Evolutionary conservation across 1,140 invertebrate genomes (phyloP), one percentile per base, ranked within the genome.

Genomic region (Neodiprion virginianus): DNA sequence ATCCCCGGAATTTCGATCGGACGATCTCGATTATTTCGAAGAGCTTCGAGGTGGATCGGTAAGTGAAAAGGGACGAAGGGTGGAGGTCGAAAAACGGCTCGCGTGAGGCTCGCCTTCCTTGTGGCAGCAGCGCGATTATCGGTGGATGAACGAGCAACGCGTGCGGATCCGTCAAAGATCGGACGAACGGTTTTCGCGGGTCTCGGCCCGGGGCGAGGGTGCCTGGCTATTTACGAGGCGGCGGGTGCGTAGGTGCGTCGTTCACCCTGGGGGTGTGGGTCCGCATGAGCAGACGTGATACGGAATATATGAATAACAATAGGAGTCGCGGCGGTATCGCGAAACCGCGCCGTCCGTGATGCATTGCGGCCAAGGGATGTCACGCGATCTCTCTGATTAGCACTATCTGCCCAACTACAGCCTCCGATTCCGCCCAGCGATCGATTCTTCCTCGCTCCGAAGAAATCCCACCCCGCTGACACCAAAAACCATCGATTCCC

Each of bases 231-330:
- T 61, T 14, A 61, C 53, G 53, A 61, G 53, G 11, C 53, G 53
- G 53, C 53, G 53, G 53, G n/a, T 17, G 53, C 53, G 53, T 61
- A 17, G 53, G n/a, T 12, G 53, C 53, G n/a, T 17, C 53, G 53
- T 61, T 40, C 28, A 40, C 28, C 28, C 28, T 8, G 28, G 5
- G 50, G 71, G 77, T 80, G 77, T 80, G 80, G 79, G 81, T 84
- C 83, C 81, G 82, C 83, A 84, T 76, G 81, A 85, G 83, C 84
- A 86, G 82, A 87, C 86, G 82, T 87, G 86, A 86, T 85, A 83
- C 80, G 81, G 86, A 88, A 88, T 88, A 88, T 88, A 88, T 88
- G 86, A 88, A 88, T 88, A 88, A 86, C 87, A 88, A 88, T 88
- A 86, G 21, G 78, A 69, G 70, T 72, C 79, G 65, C 72, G 75